Evolutionary conservation across 92 coral and sea anemone genomes (phyloP).

Genomic region (Paragorgia papillata): DNA sequence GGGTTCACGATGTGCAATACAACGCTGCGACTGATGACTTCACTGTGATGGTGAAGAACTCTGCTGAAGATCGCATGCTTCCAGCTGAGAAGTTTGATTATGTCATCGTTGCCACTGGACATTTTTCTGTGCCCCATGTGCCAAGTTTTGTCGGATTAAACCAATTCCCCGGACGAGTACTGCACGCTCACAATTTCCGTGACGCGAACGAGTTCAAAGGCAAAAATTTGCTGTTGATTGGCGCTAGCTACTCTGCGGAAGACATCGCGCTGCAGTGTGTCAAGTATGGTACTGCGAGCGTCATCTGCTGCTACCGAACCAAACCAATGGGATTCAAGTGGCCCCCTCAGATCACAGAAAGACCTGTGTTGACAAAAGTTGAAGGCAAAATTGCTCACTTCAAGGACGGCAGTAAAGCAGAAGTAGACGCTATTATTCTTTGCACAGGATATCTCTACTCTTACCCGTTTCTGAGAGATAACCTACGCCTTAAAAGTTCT

Average conservation of each 20-base stretch:
- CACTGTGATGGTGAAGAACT: slow-evolving; percentile 54
- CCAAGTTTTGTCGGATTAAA: slow-evolving; percentile 60
- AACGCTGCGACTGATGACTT: slow-evolving; percentile 47
- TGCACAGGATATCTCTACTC: slow-evolving; percentile 63
- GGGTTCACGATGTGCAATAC: background rate
- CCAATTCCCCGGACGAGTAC: slow-evolving; percentile 54
- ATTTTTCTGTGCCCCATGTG: slow-evolving; percentile 57
- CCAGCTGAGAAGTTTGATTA: slow-evolving; percentile 54
- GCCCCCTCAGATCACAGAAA: slow-evolving; percentile 59
- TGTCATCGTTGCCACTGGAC: slow-evolving; percentile 57
- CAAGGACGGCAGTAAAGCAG: slow-evolving; percentile 59
- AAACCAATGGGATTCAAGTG: slow-evolving; percentile 69
- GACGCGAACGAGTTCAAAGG: slow-evolving; percentile 53
- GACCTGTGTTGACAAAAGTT: slow-evolving; percentile 56
- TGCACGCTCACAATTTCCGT: slow-evolving; percentile 60
- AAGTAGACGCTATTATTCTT: slow-evolving; percentile 63
- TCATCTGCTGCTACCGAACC: slow-evolving; percentile 51
- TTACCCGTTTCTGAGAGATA: slow-evolving; percentile 54
- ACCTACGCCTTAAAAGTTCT: slow-evolving; percentile 44
- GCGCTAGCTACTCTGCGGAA: slow-evolving; percentile 64
- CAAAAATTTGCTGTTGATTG: slow-evolving; percentile 47
- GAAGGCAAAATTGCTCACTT: slow-evolving; percentile 61
- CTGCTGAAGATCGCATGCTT: slow-evolving; percentile 42
- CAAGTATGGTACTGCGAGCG: slow-evolving; percentile 58
- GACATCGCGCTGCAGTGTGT: slow-evolving; percentile 58